Base-by-base conservation (phyloP, 2,797 vertebrate genomes). In the Echiichthys vipera region DNA sequence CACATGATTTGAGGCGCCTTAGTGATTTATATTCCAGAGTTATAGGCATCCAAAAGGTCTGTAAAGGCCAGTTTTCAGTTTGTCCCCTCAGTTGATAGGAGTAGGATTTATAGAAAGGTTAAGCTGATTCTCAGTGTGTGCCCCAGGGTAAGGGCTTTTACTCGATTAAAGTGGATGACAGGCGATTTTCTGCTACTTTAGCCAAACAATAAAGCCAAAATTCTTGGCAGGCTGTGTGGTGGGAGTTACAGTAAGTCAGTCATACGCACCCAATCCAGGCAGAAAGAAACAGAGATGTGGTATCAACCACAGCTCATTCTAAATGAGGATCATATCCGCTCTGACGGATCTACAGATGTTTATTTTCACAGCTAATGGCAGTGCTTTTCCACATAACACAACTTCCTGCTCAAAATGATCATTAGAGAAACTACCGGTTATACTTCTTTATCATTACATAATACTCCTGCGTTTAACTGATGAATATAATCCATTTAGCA, bases 151-250 rank as follows among this genome's bases (percentile, higher is more conserved):
- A 77, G 62, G 57, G 81, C 69, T 84, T 85, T 88, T 74, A 64
- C 70, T 76, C 43, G 10, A 75, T 78, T 73, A 79, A 77, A 88
- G 83, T 83, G 65, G 83, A 84, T 84, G 80, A 81, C 70, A 66
- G 70, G 22, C 20, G 50, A 75, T 84, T 86, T 90, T 84, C 67
- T 81, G 86, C 71, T 78, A 62, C 84, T 82, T 78, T 61, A 63
- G 70, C 81, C 72, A 73, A 89, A 85, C 78, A 85, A 84, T 71
- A 64, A 77, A 85, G 76, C 74, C 68, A 53, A 67, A 88, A 76
- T 30, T 71, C 73, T 84, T 81, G 80, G 77, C 80, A 75, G 71
- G 57, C 29, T 53, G 45, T 57, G 65, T 37, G 43, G 57, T 57
- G 37, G 65, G 69, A 83, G 70, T 70, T 78, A 84, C 65, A 83